phyloP scores from a whole-genome alignment of 2,797 vertebrate species.

The Leptodactylus fallax region DNA sequence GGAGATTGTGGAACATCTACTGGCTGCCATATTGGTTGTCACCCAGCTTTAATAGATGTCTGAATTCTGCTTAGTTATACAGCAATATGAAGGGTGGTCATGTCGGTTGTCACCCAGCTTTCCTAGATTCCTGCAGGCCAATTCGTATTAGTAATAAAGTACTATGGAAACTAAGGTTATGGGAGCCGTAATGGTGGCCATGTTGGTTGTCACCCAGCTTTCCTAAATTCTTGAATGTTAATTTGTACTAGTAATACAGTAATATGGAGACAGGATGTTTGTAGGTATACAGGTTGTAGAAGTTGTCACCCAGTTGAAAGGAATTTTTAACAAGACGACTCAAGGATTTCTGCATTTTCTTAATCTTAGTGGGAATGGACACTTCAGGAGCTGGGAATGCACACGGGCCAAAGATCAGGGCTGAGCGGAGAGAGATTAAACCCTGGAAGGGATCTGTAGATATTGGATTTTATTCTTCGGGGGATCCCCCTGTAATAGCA shows the following conservation, averaged over 20 bases:
- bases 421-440: neutral
- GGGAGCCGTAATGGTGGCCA: neutral
- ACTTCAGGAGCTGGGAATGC: neutral
- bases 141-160: no score
- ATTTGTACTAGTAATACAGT: neutral
- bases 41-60: no score
- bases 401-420: neutral
- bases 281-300: neutral
- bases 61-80: no score
- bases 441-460: constrained; percentile 19
- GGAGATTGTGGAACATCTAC: no score
- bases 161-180: neutral
- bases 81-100: no score
- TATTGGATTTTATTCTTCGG: constrained; percentile 35
- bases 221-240: neutral
- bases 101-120: neutral
- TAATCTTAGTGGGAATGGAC: neutral
- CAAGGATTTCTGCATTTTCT: neutral
- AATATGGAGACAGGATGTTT: neutral
- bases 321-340: neutral
- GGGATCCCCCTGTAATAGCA: neutral
- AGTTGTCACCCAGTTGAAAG: neutral
- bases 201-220: neutral
- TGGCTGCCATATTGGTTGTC: no score
- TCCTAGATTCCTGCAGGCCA: neutral